phyloP scores from a whole-genome alignment of 1,140 invertebrate genomes.

The Diachasma alloeum region DNA sequence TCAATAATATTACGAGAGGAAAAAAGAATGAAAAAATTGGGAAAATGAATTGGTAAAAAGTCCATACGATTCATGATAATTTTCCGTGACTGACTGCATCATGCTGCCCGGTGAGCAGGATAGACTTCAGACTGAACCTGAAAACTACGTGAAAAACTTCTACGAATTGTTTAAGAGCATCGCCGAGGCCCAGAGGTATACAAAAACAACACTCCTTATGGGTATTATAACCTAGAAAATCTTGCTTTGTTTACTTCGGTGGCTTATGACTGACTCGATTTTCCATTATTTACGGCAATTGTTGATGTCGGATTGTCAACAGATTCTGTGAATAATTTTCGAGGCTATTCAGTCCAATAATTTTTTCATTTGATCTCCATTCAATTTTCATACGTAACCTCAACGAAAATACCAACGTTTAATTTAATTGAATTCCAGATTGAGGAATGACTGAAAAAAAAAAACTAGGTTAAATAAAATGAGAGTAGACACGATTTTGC shows the following conservation, averaged over 20 bases:
- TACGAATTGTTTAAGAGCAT: constrained; percentile 69
- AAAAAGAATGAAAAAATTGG: constrained; percentile 18
- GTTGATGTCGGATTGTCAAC: too few species aligned
- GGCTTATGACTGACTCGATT: constrained; percentile 11
- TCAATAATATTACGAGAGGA: constrained; percentile 54
- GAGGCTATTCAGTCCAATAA: not conserved
- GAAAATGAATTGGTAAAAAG: constrained; percentile 60
- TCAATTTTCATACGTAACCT: not conserved
- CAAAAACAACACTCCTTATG: constrained; percentile 11
- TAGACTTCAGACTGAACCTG: constrained; percentile 68
- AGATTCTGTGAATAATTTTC: too few species aligned
- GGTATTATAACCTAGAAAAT: constrained; percentile 50
- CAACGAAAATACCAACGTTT: not conserved
- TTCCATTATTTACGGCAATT: constrained; percentile 24
- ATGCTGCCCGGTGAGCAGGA: constrained; percentile 59
- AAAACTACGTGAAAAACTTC: constrained; percentile 67
- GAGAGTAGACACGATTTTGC: too few species aligned
- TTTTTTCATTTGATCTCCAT: not conserved
- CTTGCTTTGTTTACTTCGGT: constrained; percentile 42
- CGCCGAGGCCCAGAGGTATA: constrained; percentile 69
- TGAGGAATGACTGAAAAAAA: too few species aligned
- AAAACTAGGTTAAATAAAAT: too few species aligned
- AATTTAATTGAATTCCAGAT: too few species aligned
- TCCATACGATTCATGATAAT: constrained; percentile 39
- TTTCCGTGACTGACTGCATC: constrained; percentile 15